Conservation (phyloP, 1,140 invertebrate genomes). For the Rhopalosiphum maidis region DNA sequence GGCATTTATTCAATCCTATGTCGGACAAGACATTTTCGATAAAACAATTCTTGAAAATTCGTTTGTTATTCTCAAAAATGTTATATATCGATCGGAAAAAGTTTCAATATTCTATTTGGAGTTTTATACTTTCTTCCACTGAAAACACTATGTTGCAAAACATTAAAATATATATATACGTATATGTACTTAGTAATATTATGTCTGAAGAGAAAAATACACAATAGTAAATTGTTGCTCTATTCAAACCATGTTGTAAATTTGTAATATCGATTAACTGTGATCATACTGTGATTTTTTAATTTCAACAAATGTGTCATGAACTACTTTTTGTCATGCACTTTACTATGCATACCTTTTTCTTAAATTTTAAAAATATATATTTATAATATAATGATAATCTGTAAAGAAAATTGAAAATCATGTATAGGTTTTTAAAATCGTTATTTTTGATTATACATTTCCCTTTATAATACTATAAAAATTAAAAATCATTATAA, state of each 20-base stretch:
- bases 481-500: no score
- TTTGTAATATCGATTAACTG: background rate
- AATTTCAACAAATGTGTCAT: background rate
- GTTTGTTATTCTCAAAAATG: background rate
- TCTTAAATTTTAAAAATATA: no score
- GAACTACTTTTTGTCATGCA: no score
- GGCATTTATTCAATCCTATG: background rate
- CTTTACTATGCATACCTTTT: no score
- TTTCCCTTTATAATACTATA: no score
- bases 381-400: no score
- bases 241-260: background rate
- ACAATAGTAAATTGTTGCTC: background rate
- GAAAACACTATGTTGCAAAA: background rate
- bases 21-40: background rate
- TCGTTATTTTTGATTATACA: no score
- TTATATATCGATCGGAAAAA: background rate
- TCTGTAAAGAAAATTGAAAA: no score
- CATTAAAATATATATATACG: background rate
- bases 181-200: background rate
- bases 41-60: slow-evolving; percentile 10
- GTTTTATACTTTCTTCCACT: no score
- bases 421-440: no score
- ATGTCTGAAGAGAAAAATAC: background rate
- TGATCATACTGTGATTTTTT: background rate
- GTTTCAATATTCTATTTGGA: background rate